Conservation (phyloP, 2,113 vertebrate species). For the Daboia siamensis region DNA sequence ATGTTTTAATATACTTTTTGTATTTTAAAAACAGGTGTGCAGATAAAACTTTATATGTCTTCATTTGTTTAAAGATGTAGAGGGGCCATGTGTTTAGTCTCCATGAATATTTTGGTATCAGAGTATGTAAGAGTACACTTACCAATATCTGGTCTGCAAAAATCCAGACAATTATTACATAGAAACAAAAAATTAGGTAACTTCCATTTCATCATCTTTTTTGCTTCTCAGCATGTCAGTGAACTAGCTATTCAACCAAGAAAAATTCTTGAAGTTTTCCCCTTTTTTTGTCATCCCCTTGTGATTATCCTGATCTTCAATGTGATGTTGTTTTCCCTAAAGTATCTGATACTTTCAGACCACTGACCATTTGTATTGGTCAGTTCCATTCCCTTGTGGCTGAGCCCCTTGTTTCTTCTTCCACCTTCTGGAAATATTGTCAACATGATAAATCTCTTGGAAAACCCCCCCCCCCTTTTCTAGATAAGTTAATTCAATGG, state of each 20-base stretch:
- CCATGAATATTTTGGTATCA: not conserved
- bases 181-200: not conserved
- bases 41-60: not conserved
- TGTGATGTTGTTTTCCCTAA: not conserved
- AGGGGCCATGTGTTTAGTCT: not conserved
- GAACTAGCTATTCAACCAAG: not conserved
- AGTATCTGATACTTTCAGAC: not conserved
- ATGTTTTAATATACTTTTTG: not conserved
- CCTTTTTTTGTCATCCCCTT: not conserved
- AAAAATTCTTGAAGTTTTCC: not conserved
- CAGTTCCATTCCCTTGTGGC: not conserved
- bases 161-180: not conserved
- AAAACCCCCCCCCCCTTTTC: not conserved
- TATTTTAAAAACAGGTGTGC: not conserved
- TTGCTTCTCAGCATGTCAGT: not conserved
- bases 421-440: not conserved
- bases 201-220: not conserved
- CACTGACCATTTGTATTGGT: not conserved
- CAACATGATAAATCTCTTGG: not conserved
- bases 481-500: not conserved
- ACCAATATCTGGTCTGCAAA: not conserved
- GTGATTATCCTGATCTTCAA: not conserved
- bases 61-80: not conserved
- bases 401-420: not conserved
- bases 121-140: not conserved